Evolutionary conservation across 2,888 invertebrate species (phyloP).

Genomic region (Xestia ashworthii): DNA sequence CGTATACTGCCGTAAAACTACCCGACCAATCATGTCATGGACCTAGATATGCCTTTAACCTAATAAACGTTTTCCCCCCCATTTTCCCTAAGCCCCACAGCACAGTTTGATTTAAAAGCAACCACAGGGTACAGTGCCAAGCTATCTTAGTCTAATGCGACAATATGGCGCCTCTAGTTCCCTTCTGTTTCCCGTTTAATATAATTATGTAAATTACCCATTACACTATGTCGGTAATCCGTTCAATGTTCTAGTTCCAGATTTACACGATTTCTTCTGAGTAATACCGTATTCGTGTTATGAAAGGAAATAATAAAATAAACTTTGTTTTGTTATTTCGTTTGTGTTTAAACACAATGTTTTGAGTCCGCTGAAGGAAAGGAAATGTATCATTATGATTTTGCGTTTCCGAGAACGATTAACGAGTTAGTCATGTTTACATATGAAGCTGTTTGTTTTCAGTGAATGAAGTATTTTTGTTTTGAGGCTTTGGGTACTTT

Average conservation of each 20-base stretch:
- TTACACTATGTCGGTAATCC: slow-evolving; percentile 26
- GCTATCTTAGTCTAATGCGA: slow-evolving; percentile 5
- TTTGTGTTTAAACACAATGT: slow-evolving; percentile 24
- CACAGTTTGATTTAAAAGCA: neutral
- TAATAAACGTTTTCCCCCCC: neutral
- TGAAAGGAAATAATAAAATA: slow-evolving; percentile 9
- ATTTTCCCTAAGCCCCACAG: neutral
- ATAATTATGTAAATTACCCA: slow-evolving; percentile 44
- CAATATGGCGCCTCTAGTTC: slow-evolving; percentile 12
- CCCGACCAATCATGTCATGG: neutral
- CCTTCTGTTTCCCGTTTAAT: neutral
- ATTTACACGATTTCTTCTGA: slow-evolving; percentile 8
- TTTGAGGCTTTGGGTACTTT: neutral
- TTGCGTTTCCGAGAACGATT: slow-evolving; percentile 28
- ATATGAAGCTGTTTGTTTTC: slow-evolving; percentile 15
- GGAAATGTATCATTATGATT: slow-evolving; percentile 41
- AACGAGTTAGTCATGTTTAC: slow-evolving; percentile 32
- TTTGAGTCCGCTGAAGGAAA: slow-evolving; percentile 35
- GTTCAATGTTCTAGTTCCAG: slow-evolving; percentile 11
- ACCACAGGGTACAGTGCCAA: neutral
- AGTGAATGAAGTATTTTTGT: slow-evolving; percentile 30
- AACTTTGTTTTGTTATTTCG: slow-evolving; percentile 12
- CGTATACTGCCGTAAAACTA: neutral
- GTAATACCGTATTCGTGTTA: slow-evolving; percentile 6
- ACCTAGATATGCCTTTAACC: too few relatives aligned